Conservation (phyloP, 1,140 invertebrate species). For the Cydia splendana region DNA sequence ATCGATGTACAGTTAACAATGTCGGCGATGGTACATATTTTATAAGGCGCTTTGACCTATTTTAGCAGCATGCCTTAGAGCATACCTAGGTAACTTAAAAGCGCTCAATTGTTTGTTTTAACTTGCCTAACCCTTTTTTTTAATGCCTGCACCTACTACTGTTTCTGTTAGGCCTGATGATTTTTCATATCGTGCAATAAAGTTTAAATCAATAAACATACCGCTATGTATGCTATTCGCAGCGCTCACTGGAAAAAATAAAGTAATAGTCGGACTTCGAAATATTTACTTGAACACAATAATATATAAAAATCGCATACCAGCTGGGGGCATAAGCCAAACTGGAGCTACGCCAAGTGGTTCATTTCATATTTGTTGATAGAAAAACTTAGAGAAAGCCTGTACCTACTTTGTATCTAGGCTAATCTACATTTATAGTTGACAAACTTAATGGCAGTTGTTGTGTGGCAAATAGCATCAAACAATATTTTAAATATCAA, state of each 20-base stretch:
- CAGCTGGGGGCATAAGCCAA: not conserved
- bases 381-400: conserved; percentile 5
- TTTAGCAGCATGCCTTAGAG: no score
- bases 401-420: not conserved
- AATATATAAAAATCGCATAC: not conserved
- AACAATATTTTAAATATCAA: not conserved
- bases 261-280: not conserved
- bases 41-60: no score
- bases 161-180: no score
- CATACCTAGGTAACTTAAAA: no score
- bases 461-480: not conserved
- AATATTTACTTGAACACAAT: not conserved
- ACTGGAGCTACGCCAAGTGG: not conserved
- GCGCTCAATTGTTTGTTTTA: no score
- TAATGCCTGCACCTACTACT: no score
- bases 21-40: no score
- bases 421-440: not conserved
- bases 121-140: no score
- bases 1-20: no score
- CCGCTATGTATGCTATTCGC: not conserved
- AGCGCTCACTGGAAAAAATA: not conserved
- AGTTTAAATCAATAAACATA: no score
- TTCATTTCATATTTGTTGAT: not conserved
- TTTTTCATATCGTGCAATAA: no score
- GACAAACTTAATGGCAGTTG: not conserved